Percentiles rank a stretch among this genome's conserved stretches.
Conservation (phyloP, 2,797 vertebrate species). For the Carcharodon carcharias region DNA sequence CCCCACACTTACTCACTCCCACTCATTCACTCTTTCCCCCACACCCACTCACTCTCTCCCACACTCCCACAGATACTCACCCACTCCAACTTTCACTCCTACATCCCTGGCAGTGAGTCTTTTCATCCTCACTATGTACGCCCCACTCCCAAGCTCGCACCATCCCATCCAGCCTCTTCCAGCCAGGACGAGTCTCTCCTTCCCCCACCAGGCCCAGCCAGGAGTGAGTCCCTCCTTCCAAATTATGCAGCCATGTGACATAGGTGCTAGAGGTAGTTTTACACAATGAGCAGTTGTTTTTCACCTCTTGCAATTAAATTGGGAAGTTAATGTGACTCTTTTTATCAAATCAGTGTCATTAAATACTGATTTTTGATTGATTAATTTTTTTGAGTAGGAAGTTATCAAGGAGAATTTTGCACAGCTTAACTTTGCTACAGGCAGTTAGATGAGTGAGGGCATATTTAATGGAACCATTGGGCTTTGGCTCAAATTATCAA, state of each 20-base stretch:
- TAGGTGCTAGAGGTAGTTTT: neutral
- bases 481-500: neutral
- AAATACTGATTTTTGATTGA: neutral
- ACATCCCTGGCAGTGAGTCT: too few relatives aligned
- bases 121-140: too few relatives aligned
- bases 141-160: too few relatives aligned
- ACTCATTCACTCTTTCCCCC: too few relatives aligned
- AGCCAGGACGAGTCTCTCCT: too few relatives aligned
- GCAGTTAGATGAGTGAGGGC: neutral
- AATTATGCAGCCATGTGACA: neutral
- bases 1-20: too few relatives aligned
- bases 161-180: too few relatives aligned
- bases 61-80: too few relatives aligned
- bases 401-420: neutral
- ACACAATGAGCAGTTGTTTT: neutral
- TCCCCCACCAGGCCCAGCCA: too few relatives aligned
- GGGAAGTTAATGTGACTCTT: neutral
- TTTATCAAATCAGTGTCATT: slow-evolving; percentile 4
- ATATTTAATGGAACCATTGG: neutral
- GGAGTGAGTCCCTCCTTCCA: neutral
- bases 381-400: neutral
- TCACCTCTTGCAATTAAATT: neutral
- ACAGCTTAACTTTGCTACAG: neutral
- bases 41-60: too few relatives aligned
- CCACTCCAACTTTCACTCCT: too few relatives aligned